phyloP scores from a whole-genome alignment of 2,797 vertebrate species.

The Premnoplex brunnescens region DNA sequence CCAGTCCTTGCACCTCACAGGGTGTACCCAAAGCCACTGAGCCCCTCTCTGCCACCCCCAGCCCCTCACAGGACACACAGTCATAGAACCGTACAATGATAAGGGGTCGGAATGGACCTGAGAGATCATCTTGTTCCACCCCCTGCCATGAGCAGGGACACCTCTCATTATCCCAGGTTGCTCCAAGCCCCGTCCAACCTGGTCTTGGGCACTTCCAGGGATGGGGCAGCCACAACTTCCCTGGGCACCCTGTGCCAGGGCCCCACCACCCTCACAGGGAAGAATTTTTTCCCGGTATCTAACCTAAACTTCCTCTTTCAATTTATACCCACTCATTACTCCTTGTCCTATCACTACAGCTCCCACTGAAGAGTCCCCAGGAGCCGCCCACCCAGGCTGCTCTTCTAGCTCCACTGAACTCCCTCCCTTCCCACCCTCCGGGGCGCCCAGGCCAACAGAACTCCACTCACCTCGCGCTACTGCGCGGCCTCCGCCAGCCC shows the following conservation, averaged over 20 bases:
- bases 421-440: no score
- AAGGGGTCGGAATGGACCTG: neutral
- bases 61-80: neutral
- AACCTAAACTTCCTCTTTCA: neutral
- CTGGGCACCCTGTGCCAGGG: neutral
- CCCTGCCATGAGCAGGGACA: neutral
- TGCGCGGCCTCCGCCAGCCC: no score
- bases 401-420: no score
- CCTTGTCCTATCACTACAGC: neutral
- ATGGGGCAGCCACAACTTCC: neutral
- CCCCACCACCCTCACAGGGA: neutral
- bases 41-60: fast-evolving
- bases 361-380: neutral
- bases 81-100: neutral
- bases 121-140: neutral
- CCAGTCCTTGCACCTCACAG: neutral
- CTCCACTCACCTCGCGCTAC: fast-evolving
- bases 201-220: neutral
- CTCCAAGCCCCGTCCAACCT: neutral
- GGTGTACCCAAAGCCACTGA: neutral
- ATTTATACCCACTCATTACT: neutral
- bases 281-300: neutral
- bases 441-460: no score
- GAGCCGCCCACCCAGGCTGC: fast-evolving
- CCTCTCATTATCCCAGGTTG: neutral